Percentiles rank a stretch among this genome's conserved stretches.
Evolutionary conservation across 2,888 invertebrate genomes (phyloP).

Genomic region (Acrocyrtus sp.): DNA sequence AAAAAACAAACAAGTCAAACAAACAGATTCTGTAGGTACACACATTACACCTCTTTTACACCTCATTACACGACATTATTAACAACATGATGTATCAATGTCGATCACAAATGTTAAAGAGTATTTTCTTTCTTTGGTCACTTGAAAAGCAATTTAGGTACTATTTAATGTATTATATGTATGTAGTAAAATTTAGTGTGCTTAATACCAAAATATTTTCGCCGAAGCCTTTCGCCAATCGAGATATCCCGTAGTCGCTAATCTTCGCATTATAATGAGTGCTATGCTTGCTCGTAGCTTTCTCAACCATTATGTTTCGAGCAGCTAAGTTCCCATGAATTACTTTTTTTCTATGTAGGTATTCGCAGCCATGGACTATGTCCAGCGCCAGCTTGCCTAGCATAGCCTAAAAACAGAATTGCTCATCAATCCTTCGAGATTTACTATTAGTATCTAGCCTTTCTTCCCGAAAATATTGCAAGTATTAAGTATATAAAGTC

Average conservation of each 20-base stretch:
- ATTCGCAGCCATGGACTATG: conserved; percentile 42
- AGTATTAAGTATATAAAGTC: neutral
- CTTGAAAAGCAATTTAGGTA: neutral
- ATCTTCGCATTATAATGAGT: conserved; percentile 46
- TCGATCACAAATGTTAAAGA: no score
- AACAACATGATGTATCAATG: no score
- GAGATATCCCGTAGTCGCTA: conserved; percentile 47
- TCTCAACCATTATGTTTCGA: conserved; percentile 45
- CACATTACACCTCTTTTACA: no score
- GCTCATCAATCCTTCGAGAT: neutral
- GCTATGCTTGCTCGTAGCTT: neutral
- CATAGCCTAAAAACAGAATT: conserved; percentile 16
- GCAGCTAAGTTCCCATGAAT: conserved; percentile 54
- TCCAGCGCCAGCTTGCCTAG: conserved; percentile 43
- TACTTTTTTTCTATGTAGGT: conserved; percentile 42
- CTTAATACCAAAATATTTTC: conserved; percentile 34
- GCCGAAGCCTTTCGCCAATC: conserved; percentile 30
- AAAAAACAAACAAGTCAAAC: neutral
- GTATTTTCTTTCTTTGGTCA: no score
- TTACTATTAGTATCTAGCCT: no score
- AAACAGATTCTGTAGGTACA: neutral
- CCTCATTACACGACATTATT: no score
- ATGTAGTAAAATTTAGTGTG: neutral
- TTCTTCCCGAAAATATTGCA: no score
- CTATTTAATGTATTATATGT: neutral